A percentile compares a stretch with the other conserved stretches of the same genome.
Evolutionary conservation across 2,113 vertebrate genomes (phyloP).

Genomic region (Campylomormyrus tamandua): DNA sequence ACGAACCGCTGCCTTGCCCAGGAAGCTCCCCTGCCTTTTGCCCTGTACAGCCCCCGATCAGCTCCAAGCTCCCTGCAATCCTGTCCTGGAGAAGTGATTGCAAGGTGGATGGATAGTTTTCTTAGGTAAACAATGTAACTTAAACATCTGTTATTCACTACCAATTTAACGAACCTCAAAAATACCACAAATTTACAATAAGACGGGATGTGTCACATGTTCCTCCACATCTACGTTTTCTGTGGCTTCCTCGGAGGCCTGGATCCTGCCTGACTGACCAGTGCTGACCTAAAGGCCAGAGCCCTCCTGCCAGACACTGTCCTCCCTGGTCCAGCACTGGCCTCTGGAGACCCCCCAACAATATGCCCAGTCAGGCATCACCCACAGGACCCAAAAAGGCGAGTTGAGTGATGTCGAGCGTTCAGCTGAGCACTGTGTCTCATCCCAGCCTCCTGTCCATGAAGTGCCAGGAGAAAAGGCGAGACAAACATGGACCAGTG

Average conservation of each 20-base stretch:
- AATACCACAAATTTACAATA: neutral
- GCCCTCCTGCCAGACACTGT: constrained; percentile 23
- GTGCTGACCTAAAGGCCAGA: constrained; percentile 37
- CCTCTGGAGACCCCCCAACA: constrained; percentile 40
- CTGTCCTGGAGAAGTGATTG: neutral
- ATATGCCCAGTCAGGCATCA: constrained; percentile 45
- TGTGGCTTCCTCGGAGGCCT: constrained; percentile 42
- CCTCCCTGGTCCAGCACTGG: constrained; percentile 39
- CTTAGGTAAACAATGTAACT: neutral
- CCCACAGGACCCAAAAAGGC: constrained; percentile 35
- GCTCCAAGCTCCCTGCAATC: neutral
- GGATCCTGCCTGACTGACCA: constrained; percentile 44
- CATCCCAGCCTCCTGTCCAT: neutral
- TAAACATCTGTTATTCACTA: neutral
- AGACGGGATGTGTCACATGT: constrained; percentile 38
- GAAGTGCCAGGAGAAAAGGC: neutral
- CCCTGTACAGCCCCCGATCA: neutral
- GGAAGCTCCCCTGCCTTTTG: neutral
- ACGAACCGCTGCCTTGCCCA: neutral
- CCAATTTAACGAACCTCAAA: neutral
- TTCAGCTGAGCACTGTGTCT: constrained; percentile 28
- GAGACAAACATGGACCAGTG: neutral
- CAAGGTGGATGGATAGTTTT: neutral
- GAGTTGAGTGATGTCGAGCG: constrained; percentile 43
- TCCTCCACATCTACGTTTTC: constrained; percentile 22